phyloP scores from a whole-genome alignment of 2,888 invertebrate genomes.

The Amphiduros pacificus region DNA sequence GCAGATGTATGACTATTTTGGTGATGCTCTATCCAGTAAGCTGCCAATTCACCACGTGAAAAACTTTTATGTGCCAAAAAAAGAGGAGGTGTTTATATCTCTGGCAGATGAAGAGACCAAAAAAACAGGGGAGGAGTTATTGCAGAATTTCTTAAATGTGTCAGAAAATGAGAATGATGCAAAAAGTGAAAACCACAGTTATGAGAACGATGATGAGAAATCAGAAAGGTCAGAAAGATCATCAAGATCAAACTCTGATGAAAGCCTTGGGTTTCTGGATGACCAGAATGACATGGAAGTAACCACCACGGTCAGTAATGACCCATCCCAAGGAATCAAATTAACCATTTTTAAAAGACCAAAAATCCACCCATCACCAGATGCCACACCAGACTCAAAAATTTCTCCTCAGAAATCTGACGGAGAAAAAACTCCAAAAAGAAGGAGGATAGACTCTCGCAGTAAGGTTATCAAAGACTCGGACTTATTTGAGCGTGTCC shows the following conservation, averaged over 20 bases:
- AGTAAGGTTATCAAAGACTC: neutral
- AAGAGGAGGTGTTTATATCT: conserved; percentile 37
- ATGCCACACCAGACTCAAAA: neutral
- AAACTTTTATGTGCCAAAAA: conserved; percentile 27
- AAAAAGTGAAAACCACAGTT: conserved; percentile 19
- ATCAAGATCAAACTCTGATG: conserved; percentile 29
- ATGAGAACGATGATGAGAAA: conserved; percentile 30
- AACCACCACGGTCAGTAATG: conserved; percentile 48
- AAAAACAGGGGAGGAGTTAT: conserved; percentile 51
- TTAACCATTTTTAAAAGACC: conserved; percentile 43
- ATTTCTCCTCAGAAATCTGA: neutral
- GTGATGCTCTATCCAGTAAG: conserved; percentile 48
- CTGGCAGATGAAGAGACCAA: conserved; percentile 42
- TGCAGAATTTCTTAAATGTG: conserved; percentile 47
- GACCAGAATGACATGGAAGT: conserved; percentile 38
- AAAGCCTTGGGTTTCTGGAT: conserved; percentile 24
- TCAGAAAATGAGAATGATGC: conserved; percentile 11
- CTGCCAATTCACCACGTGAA: conserved; percentile 38
- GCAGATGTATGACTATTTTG: conserved; percentile 54
- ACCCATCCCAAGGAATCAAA: conserved; percentile 56
- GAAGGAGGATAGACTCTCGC: neutral
- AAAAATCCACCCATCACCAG: conserved; percentile 17
- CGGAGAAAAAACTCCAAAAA: neutral
- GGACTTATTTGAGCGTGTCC: conserved; percentile 8
- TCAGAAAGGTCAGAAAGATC: conserved; percentile 26